These are phyloP conservation scores for Teleopsis dalmanni DNA, from an alignment of 1,140 invertebrate genomes.

Conservation along the genomic window DNA sequence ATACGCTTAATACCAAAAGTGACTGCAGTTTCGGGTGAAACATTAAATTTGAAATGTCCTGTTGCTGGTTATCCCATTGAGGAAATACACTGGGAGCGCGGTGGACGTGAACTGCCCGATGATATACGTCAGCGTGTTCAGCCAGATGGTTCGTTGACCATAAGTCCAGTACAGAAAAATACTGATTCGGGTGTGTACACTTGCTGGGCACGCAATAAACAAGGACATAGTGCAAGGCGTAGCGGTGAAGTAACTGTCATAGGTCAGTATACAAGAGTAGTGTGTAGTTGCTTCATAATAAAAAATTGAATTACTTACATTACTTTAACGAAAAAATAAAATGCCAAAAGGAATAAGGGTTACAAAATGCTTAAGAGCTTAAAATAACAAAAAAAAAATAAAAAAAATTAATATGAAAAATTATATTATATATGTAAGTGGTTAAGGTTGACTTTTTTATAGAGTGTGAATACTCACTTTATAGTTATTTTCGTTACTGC, in stretches of 20 bases:
- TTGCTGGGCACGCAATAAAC: conserved; percentile 66
- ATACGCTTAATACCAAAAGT: conserved; percentile 76
- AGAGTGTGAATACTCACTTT: no score
- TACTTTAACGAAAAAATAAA: background rate
- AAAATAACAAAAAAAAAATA: background rate
- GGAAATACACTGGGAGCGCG: conserved; percentile 73
- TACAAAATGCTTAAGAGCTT: background rate
- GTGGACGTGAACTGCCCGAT: conserved; percentile 65
- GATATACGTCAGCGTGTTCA: conserved; percentile 73
- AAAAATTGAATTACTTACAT: background rate
- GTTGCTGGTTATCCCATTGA: conserved; percentile 77
- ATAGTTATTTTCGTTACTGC: no score
- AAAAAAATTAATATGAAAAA: background rate
- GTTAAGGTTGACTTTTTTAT: background rate
- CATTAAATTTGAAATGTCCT: conserved; percentile 71
- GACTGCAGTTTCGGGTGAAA: conserved; percentile 75
- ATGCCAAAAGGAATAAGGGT: background rate
- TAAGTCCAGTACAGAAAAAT: conserved; percentile 65
- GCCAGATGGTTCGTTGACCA: conserved; percentile 62
- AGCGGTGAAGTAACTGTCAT: conserved; percentile 67
- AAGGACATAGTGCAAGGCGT: conserved; percentile 62
- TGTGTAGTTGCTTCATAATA: no score
- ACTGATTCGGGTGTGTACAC: conserved; percentile 71
- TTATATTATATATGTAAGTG: background rate
- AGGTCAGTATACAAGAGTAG: conserved; percentile 58